phyloP scores from a whole-genome alignment of 2,888 invertebrate genomes.

The Corbicula japonica region DNA sequence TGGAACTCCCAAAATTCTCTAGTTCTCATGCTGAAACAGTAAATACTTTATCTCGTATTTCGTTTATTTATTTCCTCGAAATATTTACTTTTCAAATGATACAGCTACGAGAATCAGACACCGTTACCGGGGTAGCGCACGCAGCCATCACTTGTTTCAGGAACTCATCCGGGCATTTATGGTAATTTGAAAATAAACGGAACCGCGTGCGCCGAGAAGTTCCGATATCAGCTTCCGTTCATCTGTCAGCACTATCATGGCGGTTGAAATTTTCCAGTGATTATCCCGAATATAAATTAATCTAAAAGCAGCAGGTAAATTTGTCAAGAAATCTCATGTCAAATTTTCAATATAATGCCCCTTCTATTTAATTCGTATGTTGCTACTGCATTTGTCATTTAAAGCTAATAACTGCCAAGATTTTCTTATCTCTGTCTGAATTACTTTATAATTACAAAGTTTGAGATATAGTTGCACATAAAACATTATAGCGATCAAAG shows the following conservation, averaged over 20 bases:
- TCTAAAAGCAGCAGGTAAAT: conserved; percentile 66
- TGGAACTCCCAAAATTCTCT: conserved; percentile 52
- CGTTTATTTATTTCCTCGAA: conserved; percentile 39
- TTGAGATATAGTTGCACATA: conserved; percentile 46
- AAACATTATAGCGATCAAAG: conserved; percentile 43
- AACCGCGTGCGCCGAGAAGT: conserved; percentile 46
- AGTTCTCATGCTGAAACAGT: conserved; percentile 36
- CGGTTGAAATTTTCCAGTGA: conserved; percentile 60
- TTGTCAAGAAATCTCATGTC: conserved; percentile 69
- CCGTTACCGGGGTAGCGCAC: conserved; percentile 16
- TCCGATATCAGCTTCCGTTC: conserved; percentile 34
- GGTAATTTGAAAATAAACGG: conserved; percentile 38
- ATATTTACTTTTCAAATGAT: conserved; percentile 43
- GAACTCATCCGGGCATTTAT: conserved; percentile 40
- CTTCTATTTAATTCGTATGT: conserved; percentile 43
- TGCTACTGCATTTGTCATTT: conserved; percentile 36
- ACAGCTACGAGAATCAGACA: conserved; percentile 31
- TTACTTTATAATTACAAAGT: conserved; percentile 47
- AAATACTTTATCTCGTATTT: conserved; percentile 44
- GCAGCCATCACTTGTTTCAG: conserved; percentile 24
- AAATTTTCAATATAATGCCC: conserved; percentile 56
- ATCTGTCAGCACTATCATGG: conserved; percentile 30
- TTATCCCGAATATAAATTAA: conserved; percentile 34
- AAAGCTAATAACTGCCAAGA: conserved; percentile 50
- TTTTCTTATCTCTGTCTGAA: conserved; percentile 29